These are phyloP conservation scores for Cephonodes hylas DNA, from an alignment of 2,888 invertebrate species.

Conservation along the genomic window DNA sequence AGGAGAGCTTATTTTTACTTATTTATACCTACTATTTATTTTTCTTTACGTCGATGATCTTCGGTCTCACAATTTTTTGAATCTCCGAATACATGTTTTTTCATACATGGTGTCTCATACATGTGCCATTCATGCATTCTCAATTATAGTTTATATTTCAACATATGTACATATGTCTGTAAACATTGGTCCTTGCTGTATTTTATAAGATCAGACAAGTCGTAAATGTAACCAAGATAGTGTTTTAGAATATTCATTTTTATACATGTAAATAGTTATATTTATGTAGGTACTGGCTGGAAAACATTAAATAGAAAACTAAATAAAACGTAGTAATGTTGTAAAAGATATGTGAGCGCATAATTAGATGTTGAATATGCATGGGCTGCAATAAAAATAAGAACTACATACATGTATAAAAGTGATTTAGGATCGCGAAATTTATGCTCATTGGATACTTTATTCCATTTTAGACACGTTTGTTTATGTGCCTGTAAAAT, in stretches of 20 bases:
- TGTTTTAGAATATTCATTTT: background rate
- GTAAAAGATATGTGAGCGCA: constrained; percentile 22
- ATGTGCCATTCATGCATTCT: no score
- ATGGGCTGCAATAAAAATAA: constrained; percentile 6
- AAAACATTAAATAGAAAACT: constrained; percentile 6
- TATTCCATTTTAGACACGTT: constrained; percentile 37
- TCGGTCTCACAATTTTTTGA: background rate
- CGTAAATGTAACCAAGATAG: background rate
- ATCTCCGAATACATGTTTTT: background rate
- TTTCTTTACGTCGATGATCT: no score
- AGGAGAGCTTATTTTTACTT: no score
- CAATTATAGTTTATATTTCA: no score
- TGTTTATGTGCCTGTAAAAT: constrained; percentile 28
- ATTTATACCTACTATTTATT: no score
- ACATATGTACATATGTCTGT: no score
- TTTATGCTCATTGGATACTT: constrained; percentile 59
- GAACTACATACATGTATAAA: constrained; percentile 16
- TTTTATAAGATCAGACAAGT: background rate
- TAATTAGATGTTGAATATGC: constrained; percentile 16
- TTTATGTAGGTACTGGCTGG: background rate
- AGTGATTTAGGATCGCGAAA: constrained; percentile 40
- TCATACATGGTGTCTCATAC: no score
- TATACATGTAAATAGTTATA: background rate
- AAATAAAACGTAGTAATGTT: constrained; percentile 15
- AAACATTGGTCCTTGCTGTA: no score